Base-by-base conservation (phyloP, 2,113 vertebrate species). In the Emydura subglobosa region DNA sequence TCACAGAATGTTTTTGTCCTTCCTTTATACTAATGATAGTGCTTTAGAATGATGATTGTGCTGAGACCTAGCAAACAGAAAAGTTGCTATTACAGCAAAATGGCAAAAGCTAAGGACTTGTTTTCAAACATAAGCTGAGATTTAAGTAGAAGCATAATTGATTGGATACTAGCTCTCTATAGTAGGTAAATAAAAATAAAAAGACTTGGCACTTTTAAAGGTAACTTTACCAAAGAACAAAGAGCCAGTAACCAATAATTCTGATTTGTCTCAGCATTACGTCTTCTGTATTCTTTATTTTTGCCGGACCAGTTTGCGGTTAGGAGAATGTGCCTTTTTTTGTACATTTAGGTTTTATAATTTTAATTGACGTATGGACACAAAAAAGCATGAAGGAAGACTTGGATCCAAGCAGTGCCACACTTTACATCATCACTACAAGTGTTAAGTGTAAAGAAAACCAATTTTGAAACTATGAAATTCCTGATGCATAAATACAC, bases 251-350 rank as follows among this genome's bases (percentile, higher is more conserved):
- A 98, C 98, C 98, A 98, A 98, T 98, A 97, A 98, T 97, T 98
- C 98, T 98, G 98, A 96, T 98, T 98, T 99, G 98, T 99, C 98
- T 98, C 98, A 98, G 98, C 98, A 97, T 98, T 97, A 97, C 95
- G 97, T 98, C 98, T 98, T 98, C 98, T 98, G 97, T 98, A 98
- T 98, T 98, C 98, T 98, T 99, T 98, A 96, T 98, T 98, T 99
- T 98, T 99, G 98, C 98, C 98, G 98, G 99, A 99, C 98, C 98
- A 98, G 98, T 98, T 98, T 98, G 99, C 98, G 98, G 99, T 99
- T 99, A 99, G 98, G 98, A 99, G 98, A 99, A 99, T 98, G 99
- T 99, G 99, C 99, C 99, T 99, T 99, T 99, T 97, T 99, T 99
- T 99, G 98, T 99, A 99, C 98, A 99, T 99, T 99, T 98, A 99